Base-by-base conservation (phyloP, 1,140 invertebrate species). In the Sitophilus oryzae region DNA sequence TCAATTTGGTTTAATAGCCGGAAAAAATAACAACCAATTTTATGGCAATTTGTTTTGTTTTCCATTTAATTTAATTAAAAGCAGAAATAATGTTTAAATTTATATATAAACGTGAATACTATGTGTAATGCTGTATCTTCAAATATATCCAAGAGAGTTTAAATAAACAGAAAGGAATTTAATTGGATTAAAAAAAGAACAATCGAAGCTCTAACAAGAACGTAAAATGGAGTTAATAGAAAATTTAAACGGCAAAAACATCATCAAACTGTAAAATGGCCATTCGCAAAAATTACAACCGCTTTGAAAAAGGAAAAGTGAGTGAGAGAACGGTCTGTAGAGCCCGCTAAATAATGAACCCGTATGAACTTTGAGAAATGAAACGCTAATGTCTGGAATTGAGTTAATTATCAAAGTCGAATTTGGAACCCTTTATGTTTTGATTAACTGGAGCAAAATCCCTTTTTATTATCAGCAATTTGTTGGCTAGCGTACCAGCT, bases 291-390 rank as follows among this genome's bases (percentile, higher is more conserved):
- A 6, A 6, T 15, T 20, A 15, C n/a, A n/a, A n/a, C n/a, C n/a
- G n/a, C n/a, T 15, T 20, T 40, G 5, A 40, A 15, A 40, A 40
- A 40, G 38, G 38, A 40, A 40, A n/a, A n/a, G n/a, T n/a, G n/a
- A n/a, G n/a, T n/a, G n/a, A n/a, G 5, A 6, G 38, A 15, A 37
- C 35, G 16, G 40, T 37, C 53, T 35, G 21, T 41, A 35, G 45
- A 55, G 42, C 52, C 30, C 44, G 38, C 50, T 50, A 40, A 66
- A 68, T 68, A 68, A 68, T 68, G 65, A 62, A 60, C 66, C 66
- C 66, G 65, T 64, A 68, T 68, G 61, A 61, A 62, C 66, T 68
- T 68, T 68, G 66, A 66, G 63, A 65, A 67, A 67, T 64, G 61
- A 51, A n/a, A 51, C 48, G 16, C 10, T 48, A 18, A 46, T 46